Base-by-base conservation (phyloP, 2,797 vertebrate species). In the Rousettus madagascariensis region DNA sequence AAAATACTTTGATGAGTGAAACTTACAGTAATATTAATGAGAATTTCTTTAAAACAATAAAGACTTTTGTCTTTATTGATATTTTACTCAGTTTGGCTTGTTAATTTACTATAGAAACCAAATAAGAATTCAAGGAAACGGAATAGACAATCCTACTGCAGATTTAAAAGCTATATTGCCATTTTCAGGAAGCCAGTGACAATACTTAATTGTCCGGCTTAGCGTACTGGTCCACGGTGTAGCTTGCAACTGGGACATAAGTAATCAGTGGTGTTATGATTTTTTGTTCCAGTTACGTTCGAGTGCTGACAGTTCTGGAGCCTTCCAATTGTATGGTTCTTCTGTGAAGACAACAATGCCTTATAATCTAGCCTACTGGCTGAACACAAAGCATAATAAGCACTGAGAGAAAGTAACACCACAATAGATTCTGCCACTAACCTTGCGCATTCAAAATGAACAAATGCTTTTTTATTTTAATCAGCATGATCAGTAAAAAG, bases 371-470 rank as follows among this genome's bases (percentile, higher is more conserved):
- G 84, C 86, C 89, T 95, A 94, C 96, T 87, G 97, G 95, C 95
- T 90, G 92, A 97, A 92, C 96, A 97, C 93, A 97, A 96, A 95
- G 97, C 86, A 63, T 41, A 97, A 97, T 83, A 91, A 97, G 92
- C 87, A 95, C 59, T 28, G 94, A 97, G 94, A 97, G 96, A 97
- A 98, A 98, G 88, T 86, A 97, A 97, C 91, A 98, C 2, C 93
- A 95, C 86, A 95, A 95, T 88, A 95, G 94, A 97, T 95, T 96
- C 95, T 96, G 91, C 95, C 94, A 94, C 95, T 91, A 96, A 96
- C 95, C 94, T 96, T 75, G 41, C 95, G 97, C 96, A 96, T 83
- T 94, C 24, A 82, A 84, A 78, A 43, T 55, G 28, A 78, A 97
- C 96, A 97, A 97, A 97, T 95, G 33, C 61, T 57, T 96, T 85